phyloP scores from a whole-genome alignment of 2,113 vertebrate genomes.

The Lasiurus cinereus region DNA sequence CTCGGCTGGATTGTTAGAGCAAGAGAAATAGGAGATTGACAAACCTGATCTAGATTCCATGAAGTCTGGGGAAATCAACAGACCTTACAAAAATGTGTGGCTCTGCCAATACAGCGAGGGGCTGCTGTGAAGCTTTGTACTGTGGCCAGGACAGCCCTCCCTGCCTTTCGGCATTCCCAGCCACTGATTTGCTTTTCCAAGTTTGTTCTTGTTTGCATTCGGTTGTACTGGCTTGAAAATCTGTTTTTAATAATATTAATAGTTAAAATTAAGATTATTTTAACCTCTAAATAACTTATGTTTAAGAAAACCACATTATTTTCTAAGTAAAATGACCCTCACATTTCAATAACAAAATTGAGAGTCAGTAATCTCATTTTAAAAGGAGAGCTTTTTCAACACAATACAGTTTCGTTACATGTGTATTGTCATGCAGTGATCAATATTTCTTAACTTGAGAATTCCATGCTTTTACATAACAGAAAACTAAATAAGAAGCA shows the following conservation, averaged over 20 bases:
- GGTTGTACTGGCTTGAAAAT: slow-evolving; percentile 63
- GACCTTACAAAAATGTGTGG: slow-evolving; percentile 77
- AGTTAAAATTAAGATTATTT: slow-evolving; percentile 82
- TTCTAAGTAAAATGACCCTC: slow-evolving; percentile 63
- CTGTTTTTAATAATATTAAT: slow-evolving; percentile 80
- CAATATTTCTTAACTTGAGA: slow-evolving; percentile 78
- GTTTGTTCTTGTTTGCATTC: slow-evolving; percentile 62
- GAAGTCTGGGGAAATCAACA: slow-evolving; percentile 78
- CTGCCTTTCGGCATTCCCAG: background rate
- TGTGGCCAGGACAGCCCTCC: slow-evolving; percentile 48
- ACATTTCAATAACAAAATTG: slow-evolving; percentile 66
- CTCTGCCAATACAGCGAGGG: slow-evolving; percentile 61
- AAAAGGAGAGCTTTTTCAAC: slow-evolving; percentile 65
- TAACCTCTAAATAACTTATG: slow-evolving; percentile 73
- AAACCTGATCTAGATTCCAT: slow-evolving; percentile 65
- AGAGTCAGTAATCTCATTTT: slow-evolving; percentile 59
- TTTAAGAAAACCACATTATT: slow-evolving; percentile 75
- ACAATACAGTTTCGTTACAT: slow-evolving; percentile 64
- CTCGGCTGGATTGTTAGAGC: background rate
- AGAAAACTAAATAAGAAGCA: slow-evolving; percentile 81
- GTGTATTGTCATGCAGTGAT: slow-evolving; percentile 70
- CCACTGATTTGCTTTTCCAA: slow-evolving; percentile 62
- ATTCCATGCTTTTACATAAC: slow-evolving; percentile 76
- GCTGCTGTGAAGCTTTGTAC: background rate
- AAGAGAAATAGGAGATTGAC: slow-evolving; percentile 59